Evolutionary conservation across 2,888 invertebrate species (phyloP).

Genomic region (Dasypogon diadema): DNA sequence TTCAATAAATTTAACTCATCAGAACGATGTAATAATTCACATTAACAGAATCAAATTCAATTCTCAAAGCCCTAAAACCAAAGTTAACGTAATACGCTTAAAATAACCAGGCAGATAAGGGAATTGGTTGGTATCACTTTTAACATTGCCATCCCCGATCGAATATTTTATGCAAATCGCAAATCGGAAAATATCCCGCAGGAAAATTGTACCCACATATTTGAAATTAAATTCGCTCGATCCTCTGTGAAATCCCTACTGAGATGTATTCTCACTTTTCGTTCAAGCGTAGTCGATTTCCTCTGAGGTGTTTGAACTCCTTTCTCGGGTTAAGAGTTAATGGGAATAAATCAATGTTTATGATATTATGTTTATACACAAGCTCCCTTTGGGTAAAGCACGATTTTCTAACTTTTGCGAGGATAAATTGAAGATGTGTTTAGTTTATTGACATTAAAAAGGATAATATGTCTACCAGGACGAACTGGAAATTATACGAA

Average conservation of each 20-base stretch:
- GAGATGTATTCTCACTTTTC: neutral
- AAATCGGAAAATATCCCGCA: neutral
- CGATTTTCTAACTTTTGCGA: too few species aligned
- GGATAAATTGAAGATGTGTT: too few species aligned
- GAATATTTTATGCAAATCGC: neutral
- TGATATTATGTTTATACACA: neutral
- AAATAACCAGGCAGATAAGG: too few species aligned
- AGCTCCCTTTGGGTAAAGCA: neutral
- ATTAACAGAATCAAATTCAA: too few species aligned
- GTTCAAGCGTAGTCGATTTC: conserved; percentile 9
- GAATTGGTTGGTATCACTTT: too few species aligned
- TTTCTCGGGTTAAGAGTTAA: conserved; percentile 23
- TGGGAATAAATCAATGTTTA: conserved; percentile 27
- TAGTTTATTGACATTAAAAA: too few species aligned
- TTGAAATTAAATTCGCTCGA: neutral
- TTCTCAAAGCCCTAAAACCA: too few species aligned
- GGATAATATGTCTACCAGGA: too few species aligned
- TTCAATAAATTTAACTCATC: too few species aligned
- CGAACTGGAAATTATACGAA: too few species aligned
- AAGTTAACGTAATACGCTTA: too few species aligned
- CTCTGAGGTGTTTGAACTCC: conserved; percentile 12
- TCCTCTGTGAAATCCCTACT: neutral
- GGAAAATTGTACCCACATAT: neutral
- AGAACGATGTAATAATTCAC: too few species aligned
- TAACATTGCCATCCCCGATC: neutral